Conservation (phyloP, 2,888 invertebrate species). For the Zhuqinia jingwanae region DNA sequence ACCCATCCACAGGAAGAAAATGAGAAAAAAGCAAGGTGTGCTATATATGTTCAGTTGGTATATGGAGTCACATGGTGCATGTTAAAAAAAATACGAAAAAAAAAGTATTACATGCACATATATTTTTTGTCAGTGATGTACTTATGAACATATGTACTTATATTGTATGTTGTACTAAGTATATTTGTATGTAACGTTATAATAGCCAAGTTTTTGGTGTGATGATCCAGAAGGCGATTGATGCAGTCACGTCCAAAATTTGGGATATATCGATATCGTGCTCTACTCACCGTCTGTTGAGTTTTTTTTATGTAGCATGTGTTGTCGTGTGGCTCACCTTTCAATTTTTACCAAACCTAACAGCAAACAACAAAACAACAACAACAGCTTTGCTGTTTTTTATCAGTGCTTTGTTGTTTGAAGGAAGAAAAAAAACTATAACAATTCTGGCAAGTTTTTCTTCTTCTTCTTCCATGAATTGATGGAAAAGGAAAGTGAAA, state of each 20-base stretch:
- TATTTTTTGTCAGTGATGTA: background rate
- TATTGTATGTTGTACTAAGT: too few relatives aligned
- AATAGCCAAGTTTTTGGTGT: background rate
- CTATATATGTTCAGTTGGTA: too few relatives aligned
- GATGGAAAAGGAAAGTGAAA: constrained; percentile 21
- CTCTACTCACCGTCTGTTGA: too few relatives aligned
- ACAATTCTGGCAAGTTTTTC: constrained; percentile 29
- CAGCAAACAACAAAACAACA: background rate
- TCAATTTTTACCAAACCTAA: background rate
- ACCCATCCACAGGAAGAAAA: constrained; percentile 17
- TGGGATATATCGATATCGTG: too few relatives aligned
- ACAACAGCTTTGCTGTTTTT: constrained; percentile 4
- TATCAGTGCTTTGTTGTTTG: too few relatives aligned
- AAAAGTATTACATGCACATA: background rate
- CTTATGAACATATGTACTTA: too few relatives aligned
- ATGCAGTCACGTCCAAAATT: constrained; percentile 33
- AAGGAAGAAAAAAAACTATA: constrained; percentile 11
- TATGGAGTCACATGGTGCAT: too few relatives aligned
- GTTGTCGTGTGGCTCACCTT: too few relatives aligned
- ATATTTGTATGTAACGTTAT: constrained; percentile 7
- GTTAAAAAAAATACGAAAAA: background rate
- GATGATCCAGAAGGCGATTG: background rate
- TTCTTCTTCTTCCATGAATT: background rate
- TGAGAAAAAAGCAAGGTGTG: background rate
- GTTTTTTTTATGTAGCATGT: too few relatives aligned